Conservation (phyloP, 2,797 vertebrate genomes). For the Peromyscus eremicus region DNA sequence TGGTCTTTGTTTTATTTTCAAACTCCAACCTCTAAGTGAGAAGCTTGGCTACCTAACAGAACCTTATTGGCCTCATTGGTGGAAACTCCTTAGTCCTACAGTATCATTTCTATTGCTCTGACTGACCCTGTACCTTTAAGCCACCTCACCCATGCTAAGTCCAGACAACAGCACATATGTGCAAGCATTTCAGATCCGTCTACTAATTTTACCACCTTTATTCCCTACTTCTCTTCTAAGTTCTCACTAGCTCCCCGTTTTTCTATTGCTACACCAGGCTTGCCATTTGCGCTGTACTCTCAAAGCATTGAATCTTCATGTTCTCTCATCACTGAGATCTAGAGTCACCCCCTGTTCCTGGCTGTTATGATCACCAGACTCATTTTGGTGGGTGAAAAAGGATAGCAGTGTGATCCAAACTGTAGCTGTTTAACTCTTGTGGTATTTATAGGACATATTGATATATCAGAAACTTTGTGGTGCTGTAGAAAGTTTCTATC, state of each 20-base stretch:
- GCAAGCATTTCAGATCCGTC: not conserved
- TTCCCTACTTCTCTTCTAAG: not conserved
- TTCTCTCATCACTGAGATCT: constrained; percentile 13
- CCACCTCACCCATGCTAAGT: not conserved
- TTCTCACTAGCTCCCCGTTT: constrained; percentile 25
- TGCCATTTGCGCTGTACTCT: not conserved
- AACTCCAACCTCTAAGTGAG: not conserved
- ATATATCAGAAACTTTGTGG: constrained; percentile 13
- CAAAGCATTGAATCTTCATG: not conserved
- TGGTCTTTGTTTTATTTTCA: constrained; percentile 42
- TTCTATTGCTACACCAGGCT: not conserved
- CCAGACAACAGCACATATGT: not conserved
- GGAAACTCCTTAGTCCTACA: not conserved
- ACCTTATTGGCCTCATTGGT: not conserved
- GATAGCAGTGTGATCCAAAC: not conserved
- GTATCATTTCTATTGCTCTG: not conserved
- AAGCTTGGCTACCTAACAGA: not conserved
- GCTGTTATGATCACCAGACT: not conserved
- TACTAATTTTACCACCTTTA: not conserved
- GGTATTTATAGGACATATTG: constrained; percentile 15
- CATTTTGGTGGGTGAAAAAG: not conserved
- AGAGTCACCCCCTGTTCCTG: not conserved
- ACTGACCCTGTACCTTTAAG: constrained; percentile 16
- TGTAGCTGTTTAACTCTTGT: not conserved
- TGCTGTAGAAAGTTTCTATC: constrained; percentile 27